Base-by-base conservation (phyloP, 1,140 invertebrate genomes). In the Scaptomyza pallida region DNA sequence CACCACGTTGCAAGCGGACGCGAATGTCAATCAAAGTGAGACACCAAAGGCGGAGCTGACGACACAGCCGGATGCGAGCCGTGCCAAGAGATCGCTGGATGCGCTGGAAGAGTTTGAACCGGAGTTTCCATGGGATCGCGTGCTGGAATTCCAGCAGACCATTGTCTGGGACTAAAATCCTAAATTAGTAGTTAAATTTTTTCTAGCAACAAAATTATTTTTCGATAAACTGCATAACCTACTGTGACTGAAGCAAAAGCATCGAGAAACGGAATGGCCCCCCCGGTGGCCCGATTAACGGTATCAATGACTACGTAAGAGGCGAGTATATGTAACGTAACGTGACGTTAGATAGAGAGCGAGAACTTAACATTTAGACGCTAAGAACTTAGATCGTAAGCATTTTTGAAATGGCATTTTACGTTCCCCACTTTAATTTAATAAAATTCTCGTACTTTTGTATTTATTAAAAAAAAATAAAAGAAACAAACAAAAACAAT, bases 81-180 rank as follows among this genome's bases (percentile, higher is more conserved):
- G 81, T 8, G 41, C 61, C 6, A 71, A 70, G 59, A 59, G 90
- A 33, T 89, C 90, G 12, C 44, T 90, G 1, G 60, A 68, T 6
- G 50, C 57, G 13, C 68, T 72, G 63, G 65, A 77, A 5, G 75
- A 76, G 23, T 65, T 23, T 30, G 76, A 82, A 56, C 90, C 90
- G 1, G 90, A 91, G 13, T 91, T 91, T 52, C 90, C 90, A 19
- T 91, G 90, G 90, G 85, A 91, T 63, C 83, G 90, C 17, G 85
- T 90, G 12, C 54, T 90, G 5, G 88, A 91, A 60, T 91, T 91
- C 47, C 76, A 91, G 64, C 71, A 89, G 55, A 88, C 78, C 26
- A 81, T 91, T 35, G 72, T 89, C 37, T 91, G 90, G 90, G 90
- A 91, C 45, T 70, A 70, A 23, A 21, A 26, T 43, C 10, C 41